Conservation (phyloP, 2,113 vertebrate genomes). For the Bambusicola thoracicus region DNA sequence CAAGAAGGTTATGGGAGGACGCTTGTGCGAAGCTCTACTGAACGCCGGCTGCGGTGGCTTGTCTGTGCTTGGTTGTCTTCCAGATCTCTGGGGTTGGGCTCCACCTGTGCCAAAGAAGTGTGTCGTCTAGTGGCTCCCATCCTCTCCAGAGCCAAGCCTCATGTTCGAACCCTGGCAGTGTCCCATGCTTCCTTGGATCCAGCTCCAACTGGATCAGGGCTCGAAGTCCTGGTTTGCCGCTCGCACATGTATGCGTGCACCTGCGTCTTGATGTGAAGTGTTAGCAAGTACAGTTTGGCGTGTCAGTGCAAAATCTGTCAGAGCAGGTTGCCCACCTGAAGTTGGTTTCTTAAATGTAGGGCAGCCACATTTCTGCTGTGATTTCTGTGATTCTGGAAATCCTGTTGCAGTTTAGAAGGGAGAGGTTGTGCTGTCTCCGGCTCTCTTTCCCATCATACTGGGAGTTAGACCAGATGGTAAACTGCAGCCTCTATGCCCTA, state of each 20-base stretch:
- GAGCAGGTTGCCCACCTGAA: constrained; percentile 73
- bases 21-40: constrained; percentile 13
- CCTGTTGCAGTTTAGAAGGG: neutral
- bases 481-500: neutral
- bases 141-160: constrained; percentile 62
- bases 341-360: constrained; percentile 5
- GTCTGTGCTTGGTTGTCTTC: constrained; percentile 57
- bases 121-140: constrained; percentile 74
- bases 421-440: neutral
- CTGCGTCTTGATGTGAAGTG: constrained; percentile 62
- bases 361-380: constrained; percentile 40
- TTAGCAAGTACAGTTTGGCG: constrained; percentile 61
- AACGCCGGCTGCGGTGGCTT: constrained; percentile 45
- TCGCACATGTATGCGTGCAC: constrained; percentile 8
- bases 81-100: constrained; percentile 60
- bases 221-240: constrained; percentile 30
- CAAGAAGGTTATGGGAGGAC: constrained; percentile 42
- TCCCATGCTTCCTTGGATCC: constrained; percentile 39
- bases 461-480: neutral
- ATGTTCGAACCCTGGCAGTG: constrained; percentile 64
- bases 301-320: constrained; percentile 58
- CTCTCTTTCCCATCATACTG: neutral
- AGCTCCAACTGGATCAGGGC: constrained; percentile 60
- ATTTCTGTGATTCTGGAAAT: constrained; percentile 23
- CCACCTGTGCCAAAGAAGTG: constrained; percentile 68